Evolutionary conservation across 2,888 invertebrate species (phyloP).

Genomic region (Chaetoderma sp.): DNA sequence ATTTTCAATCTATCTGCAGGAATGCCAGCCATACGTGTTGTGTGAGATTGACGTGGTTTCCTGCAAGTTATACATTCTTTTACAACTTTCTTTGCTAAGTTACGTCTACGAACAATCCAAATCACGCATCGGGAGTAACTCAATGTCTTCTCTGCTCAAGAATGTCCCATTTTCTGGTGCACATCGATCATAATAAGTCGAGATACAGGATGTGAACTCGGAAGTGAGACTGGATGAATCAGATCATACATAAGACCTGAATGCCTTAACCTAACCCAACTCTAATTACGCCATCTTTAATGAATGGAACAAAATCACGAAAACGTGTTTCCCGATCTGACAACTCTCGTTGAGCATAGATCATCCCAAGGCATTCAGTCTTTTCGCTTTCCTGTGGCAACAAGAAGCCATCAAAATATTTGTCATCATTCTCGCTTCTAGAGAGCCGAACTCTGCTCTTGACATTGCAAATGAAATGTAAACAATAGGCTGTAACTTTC

Average conservation of each 20-base stretch:
- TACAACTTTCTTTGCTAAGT: neutral
- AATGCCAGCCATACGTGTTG: neutral
- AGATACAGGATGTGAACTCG: neutral
- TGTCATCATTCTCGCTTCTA: no score
- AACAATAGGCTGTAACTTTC: no score
- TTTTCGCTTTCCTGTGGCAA: no score
- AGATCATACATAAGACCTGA: neutral
- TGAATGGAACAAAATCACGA: neutral
- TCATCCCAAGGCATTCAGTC: no score
- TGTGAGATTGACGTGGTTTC: neutral
- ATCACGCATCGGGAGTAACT: neutral
- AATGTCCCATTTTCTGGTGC: neutral
- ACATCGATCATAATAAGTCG: neutral
- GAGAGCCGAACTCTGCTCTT: neutral
- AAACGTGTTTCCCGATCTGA: neutral
- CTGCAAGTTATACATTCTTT: neutral
- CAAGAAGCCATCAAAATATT: no score
- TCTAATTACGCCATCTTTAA: neutral
- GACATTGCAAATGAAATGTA: neutral
- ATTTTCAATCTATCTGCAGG: neutral
- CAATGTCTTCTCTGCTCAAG: slow-evolving; percentile 1
- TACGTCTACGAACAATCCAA: slow-evolving; percentile 11
- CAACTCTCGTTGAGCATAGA: no score
- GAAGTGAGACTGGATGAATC: slow-evolving; percentile 1
- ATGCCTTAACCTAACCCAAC: slow-evolving; percentile 5